Base-by-base conservation (phyloP, 2,797 vertebrate species). In the Eidolon dupreanum region DNA sequence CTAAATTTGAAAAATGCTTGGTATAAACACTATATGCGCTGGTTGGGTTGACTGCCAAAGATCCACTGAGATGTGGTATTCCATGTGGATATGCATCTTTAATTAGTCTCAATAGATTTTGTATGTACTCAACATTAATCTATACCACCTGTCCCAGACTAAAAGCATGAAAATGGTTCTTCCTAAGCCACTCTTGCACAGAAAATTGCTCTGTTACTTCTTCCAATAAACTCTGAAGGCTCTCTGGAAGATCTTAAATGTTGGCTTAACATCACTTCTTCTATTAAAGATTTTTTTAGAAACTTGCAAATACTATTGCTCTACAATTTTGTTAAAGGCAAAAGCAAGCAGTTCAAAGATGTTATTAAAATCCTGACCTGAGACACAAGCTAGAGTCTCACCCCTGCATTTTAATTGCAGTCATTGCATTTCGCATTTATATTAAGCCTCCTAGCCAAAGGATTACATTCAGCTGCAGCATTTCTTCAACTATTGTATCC, bases 91-190 rank as follows among this genome's bases (percentile, higher is more conserved):
- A 61, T 94, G 95, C 85, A 95, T 96, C 95, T 95, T 96, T 96
- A 97, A 97, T 97, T 95, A 96, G 91, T 84, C 97, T 95, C 97
- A 93, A 96, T 96, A 93, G 94, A 95, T 87, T 97, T 10, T 95
- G 92, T 96, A 96, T 94, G 88, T 87, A 91, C 77, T 96, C 97
- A 97, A 96, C 90, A 97, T 95, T 94, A 95, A 96, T 96, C 95
- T 85, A 84, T 94, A 95, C 96, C 95, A 94, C 96, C 97, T 96
- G 95, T 89, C 85, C 82, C 55, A 77, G 85, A 46, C 90, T 84
- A 70, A 96, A 75, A 83, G 90, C 96, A 93, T 61, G 92, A 71
- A 95, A 90, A 90, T 53, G 61, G 65, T 68, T 92, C 88, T 95
- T 95, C 43, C 66, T 92, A 87, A 94, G 15, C 41, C 87, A 71